Evolutionary conservation across 2,888 invertebrate genomes (phyloP).

Genomic region (Laspeyria flexula): DNA sequence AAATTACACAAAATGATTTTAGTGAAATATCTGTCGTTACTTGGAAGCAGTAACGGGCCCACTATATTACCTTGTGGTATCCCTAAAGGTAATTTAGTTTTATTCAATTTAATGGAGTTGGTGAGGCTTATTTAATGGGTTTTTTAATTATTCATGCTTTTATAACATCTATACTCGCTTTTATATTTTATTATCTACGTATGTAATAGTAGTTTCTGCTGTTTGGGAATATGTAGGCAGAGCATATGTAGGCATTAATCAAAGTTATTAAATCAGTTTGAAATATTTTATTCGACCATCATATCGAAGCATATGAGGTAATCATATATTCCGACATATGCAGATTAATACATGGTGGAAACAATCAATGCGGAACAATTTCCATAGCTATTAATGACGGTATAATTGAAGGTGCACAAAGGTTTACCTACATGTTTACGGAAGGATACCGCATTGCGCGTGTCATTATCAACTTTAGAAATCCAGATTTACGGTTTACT

Average conservation of each 20-base stretch:
- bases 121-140: not conserved
- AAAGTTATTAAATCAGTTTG: not conserved
- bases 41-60: not conserved
- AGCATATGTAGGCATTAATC: not conserved
- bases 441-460: slow-evolving; percentile 43
- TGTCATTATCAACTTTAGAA: slow-evolving; percentile 8
- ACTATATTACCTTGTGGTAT: not conserved
- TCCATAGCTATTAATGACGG: slow-evolving; percentile 6
- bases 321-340: not conserved
- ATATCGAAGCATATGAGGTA: not conserved
- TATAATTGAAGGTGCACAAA: slow-evolving; percentile 12
- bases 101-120: not conserved
- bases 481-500: not conserved
- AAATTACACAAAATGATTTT: slow-evolving; percentile 14
- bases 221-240: too few relatives aligned
- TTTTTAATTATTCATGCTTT: not conserved
- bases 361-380: slow-evolving; percentile 4
- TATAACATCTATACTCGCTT: not conserved
- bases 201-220: not conserved
- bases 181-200: not conserved
- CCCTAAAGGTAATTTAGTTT: not conserved
- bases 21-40: slow-evolving; percentile 1
- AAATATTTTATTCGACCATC: not conserved
- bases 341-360: not conserved
- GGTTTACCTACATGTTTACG: slow-evolving; percentile 13